A percentile compares a stretch with the other conserved stretches of the same genome.
phyloP scores from a whole-genome alignment of 2,888 invertebrate genomes.

The Eristalinus sepulchralis region DNA sequence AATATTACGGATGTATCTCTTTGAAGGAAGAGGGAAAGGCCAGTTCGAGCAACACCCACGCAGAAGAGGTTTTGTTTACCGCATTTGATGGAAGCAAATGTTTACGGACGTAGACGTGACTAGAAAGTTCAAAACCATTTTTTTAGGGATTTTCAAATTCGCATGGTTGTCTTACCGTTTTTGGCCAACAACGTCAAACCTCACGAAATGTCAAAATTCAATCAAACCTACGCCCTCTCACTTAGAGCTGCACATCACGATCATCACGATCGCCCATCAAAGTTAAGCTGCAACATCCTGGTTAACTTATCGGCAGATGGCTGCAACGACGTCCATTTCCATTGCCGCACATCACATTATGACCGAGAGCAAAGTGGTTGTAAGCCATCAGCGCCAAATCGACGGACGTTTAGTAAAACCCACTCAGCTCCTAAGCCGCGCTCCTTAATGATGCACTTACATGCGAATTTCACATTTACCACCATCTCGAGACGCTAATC shows the following conservation, averaged over 20 bases:
- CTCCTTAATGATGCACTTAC: slow-evolving; percentile 51
- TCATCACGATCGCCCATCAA: not conserved
- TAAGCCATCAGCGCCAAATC: slow-evolving; percentile 37
- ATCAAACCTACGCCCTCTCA: no score
- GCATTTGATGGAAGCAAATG: no score
- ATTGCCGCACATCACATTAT: slow-evolving; percentile 58
- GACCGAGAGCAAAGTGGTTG: slow-evolving; percentile 36
- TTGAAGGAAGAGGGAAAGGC: no score
- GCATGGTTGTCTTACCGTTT: no score
- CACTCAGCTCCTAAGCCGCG: slow-evolving; percentile 31
- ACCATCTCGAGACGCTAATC: slow-evolving; percentile 44
- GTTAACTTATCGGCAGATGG: slow-evolving; percentile 27
- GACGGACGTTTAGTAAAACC: slow-evolving; percentile 63
- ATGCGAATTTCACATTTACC: slow-evolving; percentile 59
- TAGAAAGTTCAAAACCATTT: no score
- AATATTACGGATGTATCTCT: no score
- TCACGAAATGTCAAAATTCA: no score
- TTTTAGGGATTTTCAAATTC: no score
- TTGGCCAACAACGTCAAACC: no score
- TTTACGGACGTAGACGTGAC: no score
- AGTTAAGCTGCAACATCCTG: not conserved
- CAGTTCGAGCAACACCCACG: no score
- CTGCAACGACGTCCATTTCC: not conserved
- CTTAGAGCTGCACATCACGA: not conserved
- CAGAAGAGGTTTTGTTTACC: no score